Evolutionary conservation across 2,797 vertebrate genomes (phyloP).

Genomic region (Eulemur albifrons): DNA sequence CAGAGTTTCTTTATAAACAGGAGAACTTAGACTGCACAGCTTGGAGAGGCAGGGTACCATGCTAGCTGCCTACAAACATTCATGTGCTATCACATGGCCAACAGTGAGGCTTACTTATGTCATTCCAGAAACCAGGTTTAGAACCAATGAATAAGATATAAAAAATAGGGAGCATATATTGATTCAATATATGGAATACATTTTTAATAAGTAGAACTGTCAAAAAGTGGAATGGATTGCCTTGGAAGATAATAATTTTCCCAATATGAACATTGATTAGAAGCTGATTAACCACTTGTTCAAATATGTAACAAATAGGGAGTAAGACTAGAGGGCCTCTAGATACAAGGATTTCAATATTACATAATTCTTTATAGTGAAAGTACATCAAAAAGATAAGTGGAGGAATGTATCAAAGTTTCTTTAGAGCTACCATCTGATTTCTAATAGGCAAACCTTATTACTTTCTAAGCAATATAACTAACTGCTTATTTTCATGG

Average conservation of each 20-base stretch:
- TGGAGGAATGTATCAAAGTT: background rate
- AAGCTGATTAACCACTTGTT: conserved; percentile 15
- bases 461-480: background rate
- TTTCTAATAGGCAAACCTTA: background rate
- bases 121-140: background rate
- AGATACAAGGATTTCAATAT: background rate
- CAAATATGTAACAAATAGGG: background rate
- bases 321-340: background rate
- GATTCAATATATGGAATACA: background rate
- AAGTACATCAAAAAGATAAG: background rate
- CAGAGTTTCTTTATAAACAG: background rate
- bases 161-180: background rate
- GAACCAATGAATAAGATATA: background rate
- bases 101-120: background rate
- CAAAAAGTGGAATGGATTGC: background rate
- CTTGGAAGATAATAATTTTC: background rate
- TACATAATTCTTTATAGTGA: background rate
- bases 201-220: conserved; percentile 12
- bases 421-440: background rate
- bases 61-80: background rate
- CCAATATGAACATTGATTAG: background rate
- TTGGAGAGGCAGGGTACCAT: background rate
- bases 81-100: background rate
- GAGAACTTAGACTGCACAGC: background rate
- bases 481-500: background rate